Conservation (phyloP, 2,888 invertebrate genomes). For the Synanthedon andrenaeformis region DNA sequence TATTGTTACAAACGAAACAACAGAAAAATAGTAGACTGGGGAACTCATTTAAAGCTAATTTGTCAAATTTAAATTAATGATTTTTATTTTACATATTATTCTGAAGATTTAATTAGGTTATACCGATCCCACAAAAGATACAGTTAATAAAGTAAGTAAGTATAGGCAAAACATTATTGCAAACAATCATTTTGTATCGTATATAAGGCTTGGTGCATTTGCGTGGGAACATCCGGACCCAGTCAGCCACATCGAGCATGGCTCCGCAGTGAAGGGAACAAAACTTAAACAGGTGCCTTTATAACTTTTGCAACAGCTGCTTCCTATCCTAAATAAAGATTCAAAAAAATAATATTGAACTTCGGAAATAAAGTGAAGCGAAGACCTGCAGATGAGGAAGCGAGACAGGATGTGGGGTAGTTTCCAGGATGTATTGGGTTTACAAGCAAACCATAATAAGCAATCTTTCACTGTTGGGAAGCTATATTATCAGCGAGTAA, state of each 20-base stretch:
- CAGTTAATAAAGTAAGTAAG: too few species aligned
- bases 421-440: slow-evolving; percentile 1
- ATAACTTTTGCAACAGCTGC: slow-evolving; percentile 26
- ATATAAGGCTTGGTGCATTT: slow-evolving; percentile 12
- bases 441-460: too few species aligned
- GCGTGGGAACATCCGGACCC: slow-evolving; percentile 59
- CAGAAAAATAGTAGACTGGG: too few species aligned
- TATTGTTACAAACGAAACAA: too few species aligned
- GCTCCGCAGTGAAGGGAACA: slow-evolving; percentile 23
- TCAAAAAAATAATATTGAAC: not conserved
- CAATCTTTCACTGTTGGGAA: too few species aligned
- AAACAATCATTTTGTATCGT: not conserved
- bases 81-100: too few species aligned
- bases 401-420: slow-evolving; percentile 11
- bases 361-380: slow-evolving; percentile 15
- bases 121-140: too few species aligned
- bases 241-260: slow-evolving; percentile 9
- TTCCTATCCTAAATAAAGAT: slow-evolving; percentile 47
- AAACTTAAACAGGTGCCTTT: slow-evolving; percentile 41
- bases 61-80: too few species aligned
- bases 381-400: slow-evolving; percentile 15
- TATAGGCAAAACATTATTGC: not conserved
- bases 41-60: too few species aligned
- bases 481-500: too few species aligned
- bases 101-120: too few species aligned